Percentiles rank a stretch among this genome's conserved stretches.
These are phyloP conservation scores for Macrobrachium rosenbergii DNA, from an alignment of 1,140 invertebrate genomes.

Conservation along the genomic window DNA sequence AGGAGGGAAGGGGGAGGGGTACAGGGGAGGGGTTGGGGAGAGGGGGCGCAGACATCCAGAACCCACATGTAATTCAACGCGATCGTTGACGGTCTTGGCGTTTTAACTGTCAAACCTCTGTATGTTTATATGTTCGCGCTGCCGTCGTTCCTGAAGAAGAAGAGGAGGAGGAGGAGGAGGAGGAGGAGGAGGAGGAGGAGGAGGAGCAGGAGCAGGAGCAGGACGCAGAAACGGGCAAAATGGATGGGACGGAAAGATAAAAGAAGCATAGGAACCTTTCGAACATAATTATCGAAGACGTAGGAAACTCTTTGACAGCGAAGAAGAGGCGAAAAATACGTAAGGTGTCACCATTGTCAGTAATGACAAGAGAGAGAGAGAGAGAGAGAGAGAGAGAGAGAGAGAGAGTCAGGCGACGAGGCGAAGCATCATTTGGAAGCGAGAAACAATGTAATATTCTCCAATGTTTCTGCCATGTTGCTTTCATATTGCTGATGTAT, in stretches of 20 bases:
- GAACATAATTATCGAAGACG: background rate
- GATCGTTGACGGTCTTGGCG: too few relatives aligned
- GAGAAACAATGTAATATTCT: conserved; percentile 39
- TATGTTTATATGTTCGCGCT: too few relatives aligned
- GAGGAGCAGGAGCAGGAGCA: background rate
- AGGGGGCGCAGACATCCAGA: too few relatives aligned
- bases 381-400: background rate
- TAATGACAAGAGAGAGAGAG: background rate
- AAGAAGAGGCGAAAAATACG: background rate
- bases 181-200: too few relatives aligned
- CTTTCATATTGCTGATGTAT: conserved; percentile 39
- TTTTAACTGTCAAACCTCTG: too few relatives aligned
- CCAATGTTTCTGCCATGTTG: conserved; percentile 39
- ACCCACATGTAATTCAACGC: too few relatives aligned
- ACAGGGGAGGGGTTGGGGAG: too few relatives aligned
- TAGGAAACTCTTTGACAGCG: background rate
- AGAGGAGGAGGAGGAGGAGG: background rate
- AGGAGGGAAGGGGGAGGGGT: too few relatives aligned
- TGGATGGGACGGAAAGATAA: background rate
- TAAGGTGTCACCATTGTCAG: background rate
- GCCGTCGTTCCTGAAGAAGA: background rate
- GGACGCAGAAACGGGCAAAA: background rate
- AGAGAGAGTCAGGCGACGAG: background rate
- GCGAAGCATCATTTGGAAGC: conserved; percentile 22
- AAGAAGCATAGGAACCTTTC: background rate